Base-by-base conservation (phyloP, 1,140 invertebrate genomes). In the Caenorhabditis tropicalis region DNA sequence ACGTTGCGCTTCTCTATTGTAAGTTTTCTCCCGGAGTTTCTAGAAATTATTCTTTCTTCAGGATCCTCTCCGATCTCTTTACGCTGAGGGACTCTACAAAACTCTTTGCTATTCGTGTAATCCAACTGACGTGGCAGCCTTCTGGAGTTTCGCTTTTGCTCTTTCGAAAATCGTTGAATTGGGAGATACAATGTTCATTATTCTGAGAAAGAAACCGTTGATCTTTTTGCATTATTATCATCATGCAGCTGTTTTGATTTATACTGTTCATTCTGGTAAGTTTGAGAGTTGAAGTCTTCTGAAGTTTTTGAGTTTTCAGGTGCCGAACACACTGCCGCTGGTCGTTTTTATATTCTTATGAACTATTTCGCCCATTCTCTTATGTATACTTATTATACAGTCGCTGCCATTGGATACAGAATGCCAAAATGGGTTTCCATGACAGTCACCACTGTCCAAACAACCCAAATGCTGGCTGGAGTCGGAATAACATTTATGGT, bases 391-490 rank as follows among this genome's bases (percentile, higher is more conserved):
- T 99, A 99, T 92, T 99, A 98, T 92, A 95, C 96, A 0, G 92
- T 98, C 9, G 94, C 95, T 87, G 95, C 96, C 58, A 94, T 97
- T 93, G 94, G 95, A 58, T 95, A 96, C 91, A 94, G 93, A 87
- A 94, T 97, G 48, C 96, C 97, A 19, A 87, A 88, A 84, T 94
- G 93, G 87, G 94, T 99, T 60, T 94, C 96, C 43, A 98, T 99
- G 95, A 92, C 95, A 79, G 97, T 99, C 87, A 99, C 97, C 5
- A 93, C 94, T 9, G 93, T 97, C 43, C 98, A 99, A 91, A 93
- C 98, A 10, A 93, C 94, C 1, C 97, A 99, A 92, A 99, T 99
- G 97, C 96, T 99, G 97, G 92, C 94, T 95, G 96, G 96, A n/a
- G 89, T 90, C 80, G 94, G 93, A 86, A 94, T 99, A 58, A 94